phyloP scores from a whole-genome alignment of 2,113 vertebrate species.

The Dryoscopus gambensis region DNA sequence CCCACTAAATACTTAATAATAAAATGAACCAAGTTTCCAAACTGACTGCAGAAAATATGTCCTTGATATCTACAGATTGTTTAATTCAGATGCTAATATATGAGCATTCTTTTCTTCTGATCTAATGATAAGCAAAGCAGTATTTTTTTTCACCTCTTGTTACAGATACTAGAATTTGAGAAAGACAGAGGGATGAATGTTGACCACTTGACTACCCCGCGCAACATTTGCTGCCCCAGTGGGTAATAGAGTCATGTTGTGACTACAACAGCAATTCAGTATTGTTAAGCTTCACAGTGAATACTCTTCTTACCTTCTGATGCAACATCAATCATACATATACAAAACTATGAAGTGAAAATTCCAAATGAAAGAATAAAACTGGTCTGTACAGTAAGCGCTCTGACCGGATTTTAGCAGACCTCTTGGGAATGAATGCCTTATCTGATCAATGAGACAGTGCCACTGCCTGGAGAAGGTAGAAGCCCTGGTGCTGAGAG shows the following conservation, averaged over 20 bases:
- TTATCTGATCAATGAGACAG: neutral
- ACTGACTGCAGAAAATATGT: neutral
- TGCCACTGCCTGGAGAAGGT: neutral
- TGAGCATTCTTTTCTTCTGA: neutral
- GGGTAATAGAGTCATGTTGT: neutral
- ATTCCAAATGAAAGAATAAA: neutral
- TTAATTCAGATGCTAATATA: neutral
- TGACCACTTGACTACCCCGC: slow-evolving; percentile 43
- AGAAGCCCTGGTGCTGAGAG: neutral
- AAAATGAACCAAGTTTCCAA: neutral
- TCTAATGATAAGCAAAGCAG: neutral
- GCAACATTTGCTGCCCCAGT: slow-evolving; percentile 11
- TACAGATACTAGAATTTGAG: neutral
- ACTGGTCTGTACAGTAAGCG: fast-evolving
- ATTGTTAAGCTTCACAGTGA: neutral
- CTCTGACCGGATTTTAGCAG: fast-evolving
- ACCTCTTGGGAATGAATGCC: neutral
- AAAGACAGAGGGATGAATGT: slow-evolving; percentile 44
- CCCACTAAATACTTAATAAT: neutral
- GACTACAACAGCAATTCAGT: neutral
- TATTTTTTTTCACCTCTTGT: neutral
- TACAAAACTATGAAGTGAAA: neutral
- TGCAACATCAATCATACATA: neutral
- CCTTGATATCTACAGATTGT: neutral
- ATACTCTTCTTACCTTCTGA: neutral